phyloP scores from a whole-genome alignment of 1,140 invertebrate species.

The Pogonognathellus flavescens region DNA sequence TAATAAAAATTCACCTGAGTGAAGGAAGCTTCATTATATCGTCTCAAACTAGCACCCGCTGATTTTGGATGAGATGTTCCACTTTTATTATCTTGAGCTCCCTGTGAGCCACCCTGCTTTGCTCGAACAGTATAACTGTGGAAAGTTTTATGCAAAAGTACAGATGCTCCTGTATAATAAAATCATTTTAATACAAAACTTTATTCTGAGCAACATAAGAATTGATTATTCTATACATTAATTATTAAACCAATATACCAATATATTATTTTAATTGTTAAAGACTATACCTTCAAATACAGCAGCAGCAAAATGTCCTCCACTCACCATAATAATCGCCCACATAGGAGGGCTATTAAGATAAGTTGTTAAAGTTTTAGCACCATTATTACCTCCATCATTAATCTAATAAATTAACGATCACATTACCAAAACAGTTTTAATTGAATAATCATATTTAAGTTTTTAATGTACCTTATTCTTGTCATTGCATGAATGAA shows the following conservation, averaged over 20 bases:
- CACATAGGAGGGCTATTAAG: constrained; percentile 71
- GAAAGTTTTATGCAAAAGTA: constrained; percentile 86
- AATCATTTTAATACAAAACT: constrained; percentile 21
- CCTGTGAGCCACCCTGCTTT: constrained; percentile 86
- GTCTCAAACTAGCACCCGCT: constrained; percentile 83
- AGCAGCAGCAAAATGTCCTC: constrained; percentile 88
- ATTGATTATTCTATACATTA: no score
- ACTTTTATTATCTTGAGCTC: constrained; percentile 77
- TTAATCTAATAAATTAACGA: not conserved
- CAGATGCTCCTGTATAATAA: constrained; percentile 71
- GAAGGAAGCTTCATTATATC: constrained; percentile 83
- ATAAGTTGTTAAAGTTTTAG: constrained; percentile 1
- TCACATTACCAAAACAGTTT: no score
- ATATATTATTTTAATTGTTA: no score
- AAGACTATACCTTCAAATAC: constrained; percentile 78
- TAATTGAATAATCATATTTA: no score
- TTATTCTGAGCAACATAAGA: constrained; percentile 21
- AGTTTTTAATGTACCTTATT: not conserved
- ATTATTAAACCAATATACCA: no score
- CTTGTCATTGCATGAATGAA: no score
- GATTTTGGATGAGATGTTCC: constrained; percentile 79
- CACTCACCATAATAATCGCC: constrained; percentile 85
- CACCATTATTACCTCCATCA: constrained; percentile 63
- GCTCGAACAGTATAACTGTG: constrained; percentile 88
- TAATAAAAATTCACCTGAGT: constrained; percentile 77